These are phyloP conservation scores for Gymnorhina tibicen DNA, from an alignment of 2,113 vertebrate species.

Conservation along the genomic window DNA sequence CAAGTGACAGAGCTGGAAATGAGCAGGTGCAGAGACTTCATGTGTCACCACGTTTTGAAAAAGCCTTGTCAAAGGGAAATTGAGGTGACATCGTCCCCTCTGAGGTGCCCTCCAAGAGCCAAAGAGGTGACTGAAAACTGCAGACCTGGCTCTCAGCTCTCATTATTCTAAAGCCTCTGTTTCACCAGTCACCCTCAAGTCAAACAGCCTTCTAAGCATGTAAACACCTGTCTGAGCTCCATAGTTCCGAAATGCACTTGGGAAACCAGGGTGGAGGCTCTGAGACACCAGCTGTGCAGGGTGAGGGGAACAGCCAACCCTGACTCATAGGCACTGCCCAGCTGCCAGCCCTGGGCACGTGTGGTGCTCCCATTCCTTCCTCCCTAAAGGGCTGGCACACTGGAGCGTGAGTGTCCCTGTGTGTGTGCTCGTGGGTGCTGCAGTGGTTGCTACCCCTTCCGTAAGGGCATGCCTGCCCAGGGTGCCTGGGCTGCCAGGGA, in stretches of 20 bases:
- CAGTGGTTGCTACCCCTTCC: neutral
- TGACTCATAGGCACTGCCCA: neutral
- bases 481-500: neutral
- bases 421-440: neutral
- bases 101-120: neutral
- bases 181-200: neutral
- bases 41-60: neutral
- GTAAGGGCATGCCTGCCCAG: rapidly evolving
- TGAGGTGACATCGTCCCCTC: rapidly evolving
- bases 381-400: neutral
- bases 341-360: neutral
- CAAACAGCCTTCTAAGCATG: neutral
- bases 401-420: rapidly evolving
- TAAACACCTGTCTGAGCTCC: neutral
- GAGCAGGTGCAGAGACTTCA: neutral
- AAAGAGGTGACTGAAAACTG: neutral
- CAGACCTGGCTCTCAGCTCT: neutral
- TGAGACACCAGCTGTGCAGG: neutral
- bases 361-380: too few species aligned
- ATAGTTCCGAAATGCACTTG: rapidly evolving
- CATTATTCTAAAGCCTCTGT: neutral
- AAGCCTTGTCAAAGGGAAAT: neutral
- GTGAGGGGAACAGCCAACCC: neutral
- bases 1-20: neutral
- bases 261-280: neutral